A percentile compares a stretch with the other conserved stretches of the same genome.
Evolutionary conservation across 2,797 vertebrate genomes (phyloP).

Genomic region (Cyprinodon diabolis): DNA sequence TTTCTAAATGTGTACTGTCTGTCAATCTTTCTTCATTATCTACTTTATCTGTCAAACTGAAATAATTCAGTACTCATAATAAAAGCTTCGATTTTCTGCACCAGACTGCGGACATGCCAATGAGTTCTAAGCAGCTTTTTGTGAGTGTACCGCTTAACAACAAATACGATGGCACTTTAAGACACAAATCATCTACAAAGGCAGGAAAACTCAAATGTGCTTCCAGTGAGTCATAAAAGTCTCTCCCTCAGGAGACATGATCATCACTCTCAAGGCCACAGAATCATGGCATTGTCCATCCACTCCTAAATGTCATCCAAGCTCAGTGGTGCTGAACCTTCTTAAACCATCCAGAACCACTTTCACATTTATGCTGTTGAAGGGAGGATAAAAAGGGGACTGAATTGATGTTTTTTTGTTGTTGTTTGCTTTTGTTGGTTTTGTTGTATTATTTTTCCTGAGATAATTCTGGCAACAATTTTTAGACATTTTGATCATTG

Average conservation of each 20-base stretch:
- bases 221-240: slow-evolving; percentile 53
- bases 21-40: no score
- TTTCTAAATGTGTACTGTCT: no score
- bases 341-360: slow-evolving; percentile 73
- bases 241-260: slow-evolving; percentile 52
- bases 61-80: no score
- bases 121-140: no score
- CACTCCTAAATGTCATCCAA: slow-evolving; percentile 69
- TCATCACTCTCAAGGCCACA: slow-evolving; percentile 68
- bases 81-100: no score
- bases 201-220: slow-evolving; percentile 58
- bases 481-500: slow-evolving; percentile 11
- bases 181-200: slow-evolving; percentile 16
- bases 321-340: slow-evolving; percentile 72
- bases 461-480: no score
- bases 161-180: no score
- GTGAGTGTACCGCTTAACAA: no score
- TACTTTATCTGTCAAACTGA: no score
- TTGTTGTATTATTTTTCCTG: no score
- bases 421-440: no score
- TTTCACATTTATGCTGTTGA: slow-evolving; percentile 56
- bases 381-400: slow-evolving; percentile 60
- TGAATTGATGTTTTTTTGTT: slow-evolving; percentile 49
- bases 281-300: slow-evolving; percentile 68
- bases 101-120: no score